Percentiles rank a stretch among this genome's conserved stretches.
Conservation (phyloP, 2,113 vertebrate species). For the Odontesthes bonariensis region DNA sequence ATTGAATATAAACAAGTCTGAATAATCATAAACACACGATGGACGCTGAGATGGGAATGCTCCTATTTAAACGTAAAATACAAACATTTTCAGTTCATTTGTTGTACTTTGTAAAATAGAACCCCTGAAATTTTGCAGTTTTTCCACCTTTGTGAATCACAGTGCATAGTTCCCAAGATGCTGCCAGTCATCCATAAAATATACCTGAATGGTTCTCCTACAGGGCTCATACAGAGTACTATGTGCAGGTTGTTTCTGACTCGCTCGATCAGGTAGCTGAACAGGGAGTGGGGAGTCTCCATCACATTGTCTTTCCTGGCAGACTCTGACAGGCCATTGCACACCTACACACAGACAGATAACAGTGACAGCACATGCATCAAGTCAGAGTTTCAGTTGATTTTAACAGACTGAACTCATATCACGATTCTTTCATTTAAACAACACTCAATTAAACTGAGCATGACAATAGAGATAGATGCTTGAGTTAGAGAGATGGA, state of each 20-base stretch:
- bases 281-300: constrained; percentile 86
- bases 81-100: too few species aligned
- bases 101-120: background rate
- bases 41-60: background rate
- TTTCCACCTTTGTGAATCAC: background rate
- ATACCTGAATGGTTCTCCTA: constrained; percentile 90
- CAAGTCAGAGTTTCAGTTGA: background rate
- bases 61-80: background rate
- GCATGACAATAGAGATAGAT: background rate
- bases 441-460: background rate
- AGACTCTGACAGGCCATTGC: constrained; percentile 78
- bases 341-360: constrained; percentile 75
- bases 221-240: constrained; percentile 89
- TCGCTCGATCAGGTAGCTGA: constrained; percentile 87
- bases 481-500: background rate
- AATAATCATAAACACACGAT: too few species aligned
- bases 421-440: background rate
- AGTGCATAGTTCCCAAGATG: background rate
- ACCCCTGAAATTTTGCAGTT: background rate
- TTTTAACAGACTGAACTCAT: background rate
- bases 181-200: background rate
- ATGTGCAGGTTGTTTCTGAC: constrained; percentile 90
- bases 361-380: background rate
- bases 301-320: constrained; percentile 82
- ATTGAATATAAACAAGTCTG: too few species aligned